Percentiles rank a stretch among this genome's conserved stretches.
These are phyloP conservation scores for Tiliacea citrago DNA, from an alignment of 2,888 invertebrate genomes.

Conservation along the genomic window DNA sequence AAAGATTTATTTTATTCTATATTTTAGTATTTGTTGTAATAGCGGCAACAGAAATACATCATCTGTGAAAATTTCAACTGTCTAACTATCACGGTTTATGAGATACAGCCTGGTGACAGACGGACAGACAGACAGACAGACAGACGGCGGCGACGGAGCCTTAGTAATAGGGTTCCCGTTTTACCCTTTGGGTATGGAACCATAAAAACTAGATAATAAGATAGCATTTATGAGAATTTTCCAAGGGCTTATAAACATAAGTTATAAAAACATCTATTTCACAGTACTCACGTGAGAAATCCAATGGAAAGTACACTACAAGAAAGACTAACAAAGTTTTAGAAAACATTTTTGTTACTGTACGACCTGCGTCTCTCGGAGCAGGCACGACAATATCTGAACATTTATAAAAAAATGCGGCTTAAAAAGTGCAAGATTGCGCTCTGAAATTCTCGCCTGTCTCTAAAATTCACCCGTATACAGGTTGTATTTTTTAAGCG, in stretches of 20 bases:
- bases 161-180: too few relatives aligned
- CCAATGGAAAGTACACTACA: slow-evolving; percentile 19
- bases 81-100: too few relatives aligned
- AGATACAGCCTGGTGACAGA: too few relatives aligned
- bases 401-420: background rate
- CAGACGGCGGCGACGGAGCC: too few relatives aligned
- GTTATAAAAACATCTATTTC: background rate
- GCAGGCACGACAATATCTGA: background rate
- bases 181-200: too few relatives aligned
- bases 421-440: background rate
- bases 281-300: slow-evolving; percentile 45
- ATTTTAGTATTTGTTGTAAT: too few relatives aligned
- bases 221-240: too few relatives aligned
- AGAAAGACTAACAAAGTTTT: slow-evolving; percentile 36
- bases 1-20: too few relatives aligned
- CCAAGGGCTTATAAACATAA: background rate
- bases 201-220: too few relatives aligned
- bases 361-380: background rate
- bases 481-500: background rate
- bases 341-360: slow-evolving; percentile 28
- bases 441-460: background rate
- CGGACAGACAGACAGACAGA: too few relatives aligned
- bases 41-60: too few relatives aligned
- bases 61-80: too few relatives aligned
- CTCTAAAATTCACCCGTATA: background rate